Conservation (phyloP, 2,113 vertebrate genomes). For the Rattus norvegicus region GRCr8 NC_086024.1:28718501-28719000, state of each 20-base stretch:
- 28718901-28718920: not conserved
- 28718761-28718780: not conserved
- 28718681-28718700: not conserved
- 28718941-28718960: slow-evolving; percentile 40
- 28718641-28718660: not conserved
- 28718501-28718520: not conserved
- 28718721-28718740: not conserved
- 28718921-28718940: slow-evolving; percentile 8
- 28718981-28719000: slow-evolving; percentile 4
- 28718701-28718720: not conserved
- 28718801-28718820: not conserved
- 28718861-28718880: not conserved
- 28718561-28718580: not conserved
- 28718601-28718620: not conserved
- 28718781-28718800: not conserved
- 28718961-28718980: not conserved
- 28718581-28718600: slow-evolving; percentile 18
- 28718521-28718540: not conserved
- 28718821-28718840: not conserved
- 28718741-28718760: not conserved
- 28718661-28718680: too few relatives aligned
- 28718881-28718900: not conserved
- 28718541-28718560: not conserved
- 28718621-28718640: slow-evolving; percentile 17
- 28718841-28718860: not conserved